phyloP scores from a whole-genome alignment of 2,113 vertebrate genomes.

The Dipodomys spectabilis region DNA sequence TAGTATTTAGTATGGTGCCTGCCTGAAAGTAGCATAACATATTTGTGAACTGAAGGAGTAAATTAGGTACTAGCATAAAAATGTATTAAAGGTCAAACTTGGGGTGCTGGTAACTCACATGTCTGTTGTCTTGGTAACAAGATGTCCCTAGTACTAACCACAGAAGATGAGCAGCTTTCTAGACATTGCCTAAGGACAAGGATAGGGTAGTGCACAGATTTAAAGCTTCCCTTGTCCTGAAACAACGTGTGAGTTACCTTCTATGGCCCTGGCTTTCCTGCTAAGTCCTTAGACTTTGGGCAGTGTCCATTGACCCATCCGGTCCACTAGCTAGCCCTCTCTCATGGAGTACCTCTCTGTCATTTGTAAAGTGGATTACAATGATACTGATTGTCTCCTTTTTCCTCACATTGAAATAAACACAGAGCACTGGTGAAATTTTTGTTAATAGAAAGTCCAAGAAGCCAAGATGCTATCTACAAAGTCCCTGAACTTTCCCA shows the following conservation, averaged over 20 bases:
- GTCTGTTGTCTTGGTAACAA: neutral
- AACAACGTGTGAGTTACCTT: neutral
- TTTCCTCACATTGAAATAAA: neutral
- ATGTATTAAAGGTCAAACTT: neutral
- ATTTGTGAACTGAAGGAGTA: neutral
- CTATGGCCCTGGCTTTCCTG: neutral
- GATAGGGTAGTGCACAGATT: neutral
- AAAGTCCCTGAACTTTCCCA: neutral
- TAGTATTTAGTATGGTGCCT: neutral
- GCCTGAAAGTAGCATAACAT: neutral
- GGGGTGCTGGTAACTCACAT: neutral
- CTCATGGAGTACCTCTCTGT: neutral
- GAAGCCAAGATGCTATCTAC: neutral
- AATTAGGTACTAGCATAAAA: neutral
- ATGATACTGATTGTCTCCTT: neutral
- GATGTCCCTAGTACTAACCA: neutral
- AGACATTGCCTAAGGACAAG: neutral
- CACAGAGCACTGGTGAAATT: neutral
- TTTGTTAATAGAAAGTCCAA: neutral
- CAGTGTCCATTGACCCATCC: neutral
- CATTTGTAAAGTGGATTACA: neutral
- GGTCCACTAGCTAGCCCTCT: neutral
- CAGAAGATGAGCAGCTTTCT: neutral
- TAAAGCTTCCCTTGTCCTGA: neutral
- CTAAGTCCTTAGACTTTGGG: neutral